Evolutionary conservation across 2,888 invertebrate genomes (phyloP), one percentile per base, ranked within the genome.

Genomic region (Rosalia funebris): DNA sequence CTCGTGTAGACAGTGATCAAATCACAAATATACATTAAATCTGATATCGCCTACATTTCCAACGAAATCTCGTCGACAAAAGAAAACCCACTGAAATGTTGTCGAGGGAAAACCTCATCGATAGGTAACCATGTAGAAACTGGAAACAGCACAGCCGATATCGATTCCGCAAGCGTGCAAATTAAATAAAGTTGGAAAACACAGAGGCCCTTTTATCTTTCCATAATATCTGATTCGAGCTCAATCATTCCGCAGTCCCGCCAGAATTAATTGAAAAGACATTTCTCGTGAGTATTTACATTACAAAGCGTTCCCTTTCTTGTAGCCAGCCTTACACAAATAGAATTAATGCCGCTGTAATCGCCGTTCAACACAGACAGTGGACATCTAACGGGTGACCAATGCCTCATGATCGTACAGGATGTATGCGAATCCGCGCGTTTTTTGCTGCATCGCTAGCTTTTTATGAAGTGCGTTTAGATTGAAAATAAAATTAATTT

Each of bases 171-270:
- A 39, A 50, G 25, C 50, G 39, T 14, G 50, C 50, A 50, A 50
- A 50, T 50, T 39, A 50, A 50, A 50, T 50, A 39, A 50, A 50
- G 50, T 50, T 39, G 25, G 50, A 50, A 50, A 50, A 50, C 50
- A 50, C 39, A 19, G 48, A 50, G 48, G 25, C 37, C 39, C 50
- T 50, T 50, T 50, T 50, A 50, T 50, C 50, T 39, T 12, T 15
- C 50, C 50, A 25, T 50, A 39, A 39, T 39, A 39, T 50, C 39
- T 50, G 37, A 50, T 41, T 50, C 39, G 14, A 31, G 20, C 48
- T 37, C 39, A 39, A 39, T 39, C 50, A 25, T 25, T 39, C 50
- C 25, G 50, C 19, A 25, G 50, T 41, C 31, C 39, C 20, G 39
- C 36, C 41, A 15, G 50, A 39, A 50, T 50, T 50, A 50, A 50